A percentile compares a stretch with the other conserved stretches of the same genome.
phyloP scores from a whole-genome alignment of 2,888 invertebrate genomes.

The Frankliniella fusca region DNA sequence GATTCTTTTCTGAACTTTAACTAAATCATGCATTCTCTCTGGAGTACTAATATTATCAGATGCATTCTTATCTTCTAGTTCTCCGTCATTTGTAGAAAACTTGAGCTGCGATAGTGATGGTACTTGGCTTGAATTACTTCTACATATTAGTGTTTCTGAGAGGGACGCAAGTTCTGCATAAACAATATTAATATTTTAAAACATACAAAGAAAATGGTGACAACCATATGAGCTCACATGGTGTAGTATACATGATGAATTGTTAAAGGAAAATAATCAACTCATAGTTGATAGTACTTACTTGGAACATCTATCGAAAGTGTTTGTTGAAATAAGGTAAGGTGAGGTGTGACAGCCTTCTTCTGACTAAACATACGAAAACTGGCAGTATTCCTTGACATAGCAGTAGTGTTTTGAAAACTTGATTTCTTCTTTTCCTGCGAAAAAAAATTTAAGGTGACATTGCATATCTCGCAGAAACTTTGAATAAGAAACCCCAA shows the following conservation, averaged over 20 bases:
- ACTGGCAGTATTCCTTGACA: not conserved
- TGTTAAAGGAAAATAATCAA: not conserved
- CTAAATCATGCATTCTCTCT: not conserved
- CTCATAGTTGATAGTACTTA: not conserved
- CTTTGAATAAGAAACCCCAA: not conserved
- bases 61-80: not conserved
- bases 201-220: not conserved
- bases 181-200: not conserved
- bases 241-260: not conserved
- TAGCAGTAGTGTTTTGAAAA: not conserved
- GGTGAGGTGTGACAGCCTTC: not conserved
- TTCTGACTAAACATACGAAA: not conserved
- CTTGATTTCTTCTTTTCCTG: slow-evolving; percentile 1
- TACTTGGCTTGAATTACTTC: not conserved
- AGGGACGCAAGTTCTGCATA: not conserved
- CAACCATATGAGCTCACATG: not conserved
- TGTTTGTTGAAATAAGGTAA: not conserved
- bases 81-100: not conserved
- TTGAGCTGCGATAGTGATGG: not conserved
- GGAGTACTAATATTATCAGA: not conserved
- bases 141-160: not conserved
- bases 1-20: not conserved
- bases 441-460: not conserved
- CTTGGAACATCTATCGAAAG: not conserved
- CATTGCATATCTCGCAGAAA: not conserved